phyloP scores from a whole-genome alignment of 2,113 vertebrate species.

The Oryzias celebensis region DNA sequence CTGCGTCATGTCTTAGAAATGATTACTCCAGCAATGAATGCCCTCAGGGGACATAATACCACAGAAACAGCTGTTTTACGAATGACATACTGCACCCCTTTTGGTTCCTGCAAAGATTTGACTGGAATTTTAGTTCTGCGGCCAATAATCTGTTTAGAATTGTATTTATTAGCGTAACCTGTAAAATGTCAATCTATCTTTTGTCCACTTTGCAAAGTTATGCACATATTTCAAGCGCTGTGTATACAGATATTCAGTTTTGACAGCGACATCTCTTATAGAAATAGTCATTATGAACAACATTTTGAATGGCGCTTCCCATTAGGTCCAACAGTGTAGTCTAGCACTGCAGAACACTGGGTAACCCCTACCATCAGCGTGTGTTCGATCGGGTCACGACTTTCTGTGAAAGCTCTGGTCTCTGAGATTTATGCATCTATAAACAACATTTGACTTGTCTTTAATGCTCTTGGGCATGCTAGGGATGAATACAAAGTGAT shows the following conservation, averaged over 20 bases:
- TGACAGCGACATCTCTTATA: constrained; percentile 1
- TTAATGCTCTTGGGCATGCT: constrained; percentile 39
- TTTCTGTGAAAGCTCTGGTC: constrained; percentile 48
- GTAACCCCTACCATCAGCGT: constrained; percentile 23
- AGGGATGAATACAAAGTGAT: constrained; percentile 42
- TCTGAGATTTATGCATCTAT: constrained; percentile 44
- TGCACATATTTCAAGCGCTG: not conserved
- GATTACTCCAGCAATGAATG: constrained; percentile 15
- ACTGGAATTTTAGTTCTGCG: constrained; percentile 7
- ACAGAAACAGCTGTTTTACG: constrained; percentile 37
- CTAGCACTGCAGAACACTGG: constrained; percentile 41
- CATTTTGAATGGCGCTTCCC: no score
- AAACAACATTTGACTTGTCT: constrained; percentile 42
- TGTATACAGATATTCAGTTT: constrained; percentile 3
- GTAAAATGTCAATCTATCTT: not conserved
- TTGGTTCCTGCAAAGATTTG: constrained; percentile 15
- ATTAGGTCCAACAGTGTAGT: constrained; percentile 22
- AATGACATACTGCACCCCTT: constrained; percentile 18
- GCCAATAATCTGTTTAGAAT: constrained; percentile 6
- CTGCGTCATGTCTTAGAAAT: constrained; percentile 19
- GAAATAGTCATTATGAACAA: constrained; percentile 10
- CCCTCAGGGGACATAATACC: constrained; percentile 16
- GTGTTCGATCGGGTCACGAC: constrained; percentile 35
- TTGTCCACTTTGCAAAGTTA: not conserved
- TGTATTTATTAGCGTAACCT: not conserved